Conservation (phyloP, 2,888 invertebrate genomes). For the Hipparchia sbordonii region DNA sequence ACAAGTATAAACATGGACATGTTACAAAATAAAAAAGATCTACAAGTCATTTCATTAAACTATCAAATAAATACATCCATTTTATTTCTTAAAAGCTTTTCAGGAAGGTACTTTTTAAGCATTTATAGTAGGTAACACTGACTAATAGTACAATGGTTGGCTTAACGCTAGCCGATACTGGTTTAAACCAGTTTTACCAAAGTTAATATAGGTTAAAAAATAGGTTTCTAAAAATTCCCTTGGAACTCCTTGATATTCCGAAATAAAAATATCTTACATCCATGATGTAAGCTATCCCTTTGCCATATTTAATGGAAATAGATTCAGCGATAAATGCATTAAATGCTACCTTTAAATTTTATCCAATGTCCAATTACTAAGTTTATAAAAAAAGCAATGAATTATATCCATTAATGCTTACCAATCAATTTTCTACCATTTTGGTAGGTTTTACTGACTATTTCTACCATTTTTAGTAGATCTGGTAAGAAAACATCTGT, state of each 20-base stretch:
- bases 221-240: no score
- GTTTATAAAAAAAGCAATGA: neutral
- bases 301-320: no score
- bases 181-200: neutral
- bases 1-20: no score
- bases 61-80: slow-evolving; percentile 3
- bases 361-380: neutral
- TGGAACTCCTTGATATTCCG: no score
- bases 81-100: neutral
- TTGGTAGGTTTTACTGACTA: neutral
- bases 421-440: neutral
- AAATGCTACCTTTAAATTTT: no score
- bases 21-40: neutral
- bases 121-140: slow-evolving; percentile 4
- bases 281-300: no score
- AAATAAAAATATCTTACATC: no score
- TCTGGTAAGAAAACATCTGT: neutral
- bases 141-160: neutral
- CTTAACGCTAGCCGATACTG: slow-evolving; percentile 19
- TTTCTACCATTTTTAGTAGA: slow-evolving; percentile 1
- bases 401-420: neutral
- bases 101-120: neutral
- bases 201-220: no score
- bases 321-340: no score
- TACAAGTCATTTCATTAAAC: neutral